These are phyloP conservation scores for Dolichomitus sp. DNA, from an alignment of 2,888 invertebrate genomes.

Conservation along the genomic window DNA sequence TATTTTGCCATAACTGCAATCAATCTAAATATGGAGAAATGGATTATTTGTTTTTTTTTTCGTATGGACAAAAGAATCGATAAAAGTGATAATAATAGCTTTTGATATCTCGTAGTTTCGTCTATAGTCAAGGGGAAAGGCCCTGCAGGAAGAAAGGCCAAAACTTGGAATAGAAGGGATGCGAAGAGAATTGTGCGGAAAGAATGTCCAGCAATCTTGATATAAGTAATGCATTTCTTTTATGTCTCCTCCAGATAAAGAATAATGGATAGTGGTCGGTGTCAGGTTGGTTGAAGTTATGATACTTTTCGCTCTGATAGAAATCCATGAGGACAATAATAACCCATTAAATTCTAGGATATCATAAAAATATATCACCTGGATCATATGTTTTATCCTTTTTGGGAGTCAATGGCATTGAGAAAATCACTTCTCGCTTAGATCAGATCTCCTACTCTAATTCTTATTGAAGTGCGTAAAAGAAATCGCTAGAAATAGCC, in stretches of 20 bases:
- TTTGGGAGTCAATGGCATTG: slow-evolving; percentile 35
- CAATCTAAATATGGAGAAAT: not conserved
- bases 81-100: slow-evolving; percentile 54
- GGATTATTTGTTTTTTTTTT: not conserved
- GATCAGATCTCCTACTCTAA: slow-evolving; percentile 17
- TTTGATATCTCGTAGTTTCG: slow-evolving; percentile 52
- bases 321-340: slow-evolving; percentile 70
- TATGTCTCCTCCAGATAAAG: slow-evolving; percentile 84
- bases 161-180: slow-evolving; percentile 67
- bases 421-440: not conserved
- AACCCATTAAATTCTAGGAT: slow-evolving; percentile 67
- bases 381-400: slow-evolving; percentile 54
- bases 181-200: slow-evolving; percentile 72
- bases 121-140: slow-evolving; percentile 27
- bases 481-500: not conserved
- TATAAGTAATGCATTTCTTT: slow-evolving; percentile 85
- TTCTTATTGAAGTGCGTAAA: not conserved
- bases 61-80: slow-evolving; percentile 17
- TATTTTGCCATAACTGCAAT: not conserved
- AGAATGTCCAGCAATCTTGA: slow-evolving; percentile 82
- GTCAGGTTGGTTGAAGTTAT: slow-evolving; percentile 77
- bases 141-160: slow-evolving; percentile 18
- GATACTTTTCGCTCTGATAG: slow-evolving; percentile 76
- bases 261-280: slow-evolving; percentile 81
- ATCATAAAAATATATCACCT: slow-evolving; percentile 67